Percentiles rank a stretch among this genome's conserved stretches.
Conservation (phyloP, 1,140 invertebrate species). For the Cryptotermes secundus region DNA sequence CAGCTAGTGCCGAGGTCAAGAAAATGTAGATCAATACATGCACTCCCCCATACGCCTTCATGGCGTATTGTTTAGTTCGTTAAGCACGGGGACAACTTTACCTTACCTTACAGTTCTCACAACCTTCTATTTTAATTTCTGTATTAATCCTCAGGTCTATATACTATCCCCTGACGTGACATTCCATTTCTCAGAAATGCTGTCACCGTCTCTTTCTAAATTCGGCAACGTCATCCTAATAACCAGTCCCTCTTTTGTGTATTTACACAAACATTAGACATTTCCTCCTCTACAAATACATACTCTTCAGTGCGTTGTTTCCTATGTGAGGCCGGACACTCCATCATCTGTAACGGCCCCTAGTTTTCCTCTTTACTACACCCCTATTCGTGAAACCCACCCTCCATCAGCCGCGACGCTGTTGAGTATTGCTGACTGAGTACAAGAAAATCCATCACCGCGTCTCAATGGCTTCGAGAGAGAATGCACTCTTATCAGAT, state of each 20-base stretch:
- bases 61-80: no score
- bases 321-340: background rate
- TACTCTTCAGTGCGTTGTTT: background rate
- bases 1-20: no score
- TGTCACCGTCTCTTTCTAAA: background rate
- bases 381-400: background rate
- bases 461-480: slow-evolving; percentile 23
- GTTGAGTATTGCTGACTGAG: background rate
- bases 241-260: background rate
- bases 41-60: no score
- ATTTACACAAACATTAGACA: slow-evolving; percentile 20
- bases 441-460: slow-evolving; percentile 35
- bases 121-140: no score
- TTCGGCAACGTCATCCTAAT: slow-evolving; percentile 1
- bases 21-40: no score
- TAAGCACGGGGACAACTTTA: no score
- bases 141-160: no score
- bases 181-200: no score
- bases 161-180: no score
- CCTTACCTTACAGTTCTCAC: no score
- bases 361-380: slow-evolving; percentile 13
- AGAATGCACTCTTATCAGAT: slow-evolving; percentile 33
- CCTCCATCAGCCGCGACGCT: slow-evolving; percentile 23
- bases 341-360: background rate
- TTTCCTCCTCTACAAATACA: background rate